Conservation (phyloP, 2,113 vertebrate genomes). For the Melanerpes formicivorus region DNA sequence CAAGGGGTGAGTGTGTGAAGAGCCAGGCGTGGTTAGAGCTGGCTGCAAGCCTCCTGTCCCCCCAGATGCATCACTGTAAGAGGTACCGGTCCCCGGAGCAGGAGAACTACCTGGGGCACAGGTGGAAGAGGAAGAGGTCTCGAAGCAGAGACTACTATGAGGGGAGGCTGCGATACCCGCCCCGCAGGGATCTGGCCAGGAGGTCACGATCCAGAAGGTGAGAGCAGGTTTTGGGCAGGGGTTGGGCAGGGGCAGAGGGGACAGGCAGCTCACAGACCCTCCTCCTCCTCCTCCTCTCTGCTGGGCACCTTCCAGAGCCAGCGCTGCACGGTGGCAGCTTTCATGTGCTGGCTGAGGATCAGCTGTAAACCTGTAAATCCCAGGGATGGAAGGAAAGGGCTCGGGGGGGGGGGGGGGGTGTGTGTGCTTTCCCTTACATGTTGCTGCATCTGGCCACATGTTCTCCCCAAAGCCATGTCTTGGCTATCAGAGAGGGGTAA, state of each 20-base stretch:
- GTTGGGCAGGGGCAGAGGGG: neutral
- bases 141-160: constrained; percentile 76
- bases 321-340: neutral
- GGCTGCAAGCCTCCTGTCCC: accelerated
- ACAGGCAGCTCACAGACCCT: accelerated
- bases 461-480: neutral
- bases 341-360: neutral
- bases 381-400: neutral
- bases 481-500: neutral
- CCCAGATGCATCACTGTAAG: constrained; percentile 81
- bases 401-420: accelerated
- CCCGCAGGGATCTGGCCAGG: constrained; percentile 66
- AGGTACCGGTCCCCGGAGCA: constrained; percentile 77
- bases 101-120: constrained; percentile 69
- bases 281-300: too few relatives aligned
- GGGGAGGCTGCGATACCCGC: constrained; percentile 64
- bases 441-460: neutral
- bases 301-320: neutral
- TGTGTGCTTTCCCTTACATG: accelerated
- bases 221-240: neutral
- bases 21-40: neutral
- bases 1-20: too few relatives aligned
- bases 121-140: constrained; percentile 78
- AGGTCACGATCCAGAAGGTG: constrained; percentile 79
- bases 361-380: neutral